Evolutionary conservation across 1,140 invertebrate genomes (phyloP).

Genomic region (Drosophila ficusphila): DNA sequence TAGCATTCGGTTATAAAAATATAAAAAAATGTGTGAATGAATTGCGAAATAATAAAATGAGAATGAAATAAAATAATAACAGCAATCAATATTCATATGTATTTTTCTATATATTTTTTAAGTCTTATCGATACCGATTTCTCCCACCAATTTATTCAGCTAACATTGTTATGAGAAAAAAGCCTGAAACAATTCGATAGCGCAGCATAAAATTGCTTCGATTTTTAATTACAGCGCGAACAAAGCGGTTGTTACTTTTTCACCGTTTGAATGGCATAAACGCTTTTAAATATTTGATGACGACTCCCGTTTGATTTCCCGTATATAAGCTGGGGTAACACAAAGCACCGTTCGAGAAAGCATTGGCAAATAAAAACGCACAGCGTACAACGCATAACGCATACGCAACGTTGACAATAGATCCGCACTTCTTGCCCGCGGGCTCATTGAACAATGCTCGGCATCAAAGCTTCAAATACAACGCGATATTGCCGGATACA

Average conservation of each 20-base stretch:
- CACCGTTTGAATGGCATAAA: not conserved
- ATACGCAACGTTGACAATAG: conserved; percentile 59
- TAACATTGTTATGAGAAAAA: too few relatives aligned
- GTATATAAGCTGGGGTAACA: not conserved
- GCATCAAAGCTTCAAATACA: conserved; percentile 46
- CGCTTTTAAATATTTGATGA: not conserved
- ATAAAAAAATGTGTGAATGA: too few relatives aligned
- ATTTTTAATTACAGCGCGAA: not conserved
- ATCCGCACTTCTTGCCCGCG: conserved; percentile 25
- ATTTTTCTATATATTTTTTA: too few relatives aligned
- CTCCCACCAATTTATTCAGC: too few relatives aligned
- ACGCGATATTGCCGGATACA: conserved; percentile 1
- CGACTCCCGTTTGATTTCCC: not conserved
- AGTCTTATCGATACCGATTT: too few relatives aligned
- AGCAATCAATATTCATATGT: too few relatives aligned
- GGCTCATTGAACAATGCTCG: conserved; percentile 56
- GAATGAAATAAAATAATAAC: too few relatives aligned
- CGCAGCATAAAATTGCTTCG: too few relatives aligned
- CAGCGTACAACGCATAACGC: conserved; percentile 54
- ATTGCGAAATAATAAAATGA: too few relatives aligned
- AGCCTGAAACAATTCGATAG: too few relatives aligned
- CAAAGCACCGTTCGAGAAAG: not conserved
- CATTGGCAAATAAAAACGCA: conserved; percentile 59
- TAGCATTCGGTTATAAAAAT: too few relatives aligned
- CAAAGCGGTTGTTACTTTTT: not conserved